A percentile compares a stretch with the other conserved stretches of the same genome.
These are phyloP conservation scores for Scaptomyza flava DNA, from an alignment of 2,888 invertebrate species.

Conservation along the genomic window DNA sequence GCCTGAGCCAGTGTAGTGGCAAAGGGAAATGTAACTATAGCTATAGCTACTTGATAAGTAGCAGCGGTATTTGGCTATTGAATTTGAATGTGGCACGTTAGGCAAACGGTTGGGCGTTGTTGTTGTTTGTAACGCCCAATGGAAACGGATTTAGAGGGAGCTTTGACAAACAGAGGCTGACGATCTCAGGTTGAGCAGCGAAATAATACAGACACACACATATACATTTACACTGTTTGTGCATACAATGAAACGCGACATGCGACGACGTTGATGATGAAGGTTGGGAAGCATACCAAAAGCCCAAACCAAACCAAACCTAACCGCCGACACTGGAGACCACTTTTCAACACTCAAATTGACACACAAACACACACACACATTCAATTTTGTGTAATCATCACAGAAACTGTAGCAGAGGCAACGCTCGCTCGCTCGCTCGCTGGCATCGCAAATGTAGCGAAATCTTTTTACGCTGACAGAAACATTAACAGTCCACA, in stretches of 20 bases:
- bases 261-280: conserved; percentile 41
- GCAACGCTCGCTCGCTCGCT: neutral
- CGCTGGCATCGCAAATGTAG: conserved; percentile 54
- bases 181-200: conserved; percentile 23
- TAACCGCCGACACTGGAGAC: conserved; percentile 71
- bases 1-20: neutral
- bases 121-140: conserved; percentile 25
- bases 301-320: conserved; percentile 45
- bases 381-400: conserved; percentile 78
- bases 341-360: conserved; percentile 76
- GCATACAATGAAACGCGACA: conserved; percentile 53
- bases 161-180: conserved; percentile 25
- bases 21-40: conserved; percentile 49
- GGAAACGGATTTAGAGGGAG: conserved; percentile 21
- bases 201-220: conserved; percentile 43
- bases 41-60: conserved; percentile 37
- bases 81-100: conserved; percentile 57
- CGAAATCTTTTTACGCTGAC: conserved; percentile 65
- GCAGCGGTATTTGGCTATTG: conserved; percentile 56
- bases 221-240: conserved; percentile 30
- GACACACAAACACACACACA: conserved; percentile 51
- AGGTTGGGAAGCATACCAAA: conserved; percentile 40
- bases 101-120: conserved; percentile 8
- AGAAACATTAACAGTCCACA: conserved; percentile 55
- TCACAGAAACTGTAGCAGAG: conserved; percentile 32